Conservation (phyloP, 2,797 vertebrate species). For the Parauchenoglanis punctatus region DNA sequence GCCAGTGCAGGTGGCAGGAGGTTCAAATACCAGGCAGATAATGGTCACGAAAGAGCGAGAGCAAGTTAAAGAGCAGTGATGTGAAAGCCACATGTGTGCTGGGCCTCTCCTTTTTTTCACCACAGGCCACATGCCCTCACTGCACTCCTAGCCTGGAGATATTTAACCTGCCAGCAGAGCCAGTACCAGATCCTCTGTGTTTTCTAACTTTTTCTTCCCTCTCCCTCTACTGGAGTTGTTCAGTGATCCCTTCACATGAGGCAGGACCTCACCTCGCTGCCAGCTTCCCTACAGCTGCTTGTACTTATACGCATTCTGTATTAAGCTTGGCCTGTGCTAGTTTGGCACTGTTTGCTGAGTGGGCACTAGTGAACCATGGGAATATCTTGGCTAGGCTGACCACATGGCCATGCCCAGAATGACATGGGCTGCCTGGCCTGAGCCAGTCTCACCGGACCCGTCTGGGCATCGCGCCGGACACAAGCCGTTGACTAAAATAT, state of each 20-base stretch:
- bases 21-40: slow-evolving; percentile 53
- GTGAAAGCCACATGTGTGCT: slow-evolving; percentile 58
- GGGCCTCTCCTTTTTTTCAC: slow-evolving; percentile 45
- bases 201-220: slow-evolving; percentile 18
- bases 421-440: slow-evolving; percentile 69
- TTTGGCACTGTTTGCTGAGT: slow-evolving; percentile 52
- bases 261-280: slow-evolving; percentile 46
- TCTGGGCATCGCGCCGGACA: slow-evolving; percentile 58
- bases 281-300: slow-evolving; percentile 48
- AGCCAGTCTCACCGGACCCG: slow-evolving; percentile 49
- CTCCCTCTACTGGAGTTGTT: slow-evolving; percentile 41
- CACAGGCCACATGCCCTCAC: slow-evolving; percentile 70
- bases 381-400: slow-evolving; percentile 58
- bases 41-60: slow-evolving; percentile 36
- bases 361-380: slow-evolving; percentile 48
- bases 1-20: slow-evolving; percentile 55
- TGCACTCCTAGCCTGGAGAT: slow-evolving; percentile 63
- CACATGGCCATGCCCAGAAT: slow-evolving; percentile 66
- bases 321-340: slow-evolving; percentile 58
- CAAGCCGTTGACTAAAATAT: slow-evolving; percentile 57
- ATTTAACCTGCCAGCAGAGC: slow-evolving; percentile 66
- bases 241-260: slow-evolving; percentile 52
- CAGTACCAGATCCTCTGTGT: slow-evolving; percentile 34
- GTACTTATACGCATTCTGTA: slow-evolving; percentile 45
- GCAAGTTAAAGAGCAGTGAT: slow-evolving; percentile 48